Base-by-base conservation (phyloP, 2,888 invertebrate species). In the Dryobota labecula region DNA sequence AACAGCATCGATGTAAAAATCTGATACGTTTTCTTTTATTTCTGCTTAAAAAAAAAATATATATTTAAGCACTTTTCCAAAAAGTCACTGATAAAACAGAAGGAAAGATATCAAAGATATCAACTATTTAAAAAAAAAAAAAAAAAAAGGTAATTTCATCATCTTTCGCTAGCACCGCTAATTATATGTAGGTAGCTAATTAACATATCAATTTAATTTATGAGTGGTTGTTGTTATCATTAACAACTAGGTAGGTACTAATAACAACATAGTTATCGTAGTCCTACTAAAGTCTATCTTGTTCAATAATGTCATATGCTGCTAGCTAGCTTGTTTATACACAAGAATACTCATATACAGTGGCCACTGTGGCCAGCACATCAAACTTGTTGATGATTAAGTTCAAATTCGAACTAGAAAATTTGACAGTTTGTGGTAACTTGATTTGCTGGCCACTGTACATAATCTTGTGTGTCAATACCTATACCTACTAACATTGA, bases 401-500 rank as follows among this genome's bases (percentile, higher is more conserved):
- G n/a, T n/a, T n/a, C n/a, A n/a, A n/a, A n/a, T n/a, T n/a, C n/a
- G n/a, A n/a, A n/a, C n/a, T n/a, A n/a, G n/a, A n/a, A n/a, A n/a
- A n/a, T n/a, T n/a, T n/a, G n/a, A n/a, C n/a, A n/a, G n/a, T n/a
- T n/a, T n/a, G n/a, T n/a, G n/a, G n/a, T n/a, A n/a, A n/a, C n/a
- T n/a, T n/a, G n/a, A n/a, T n/a, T n/a, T n/a, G n/a, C n/a, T n/a
- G n/a, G n/a, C n/a, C n/a, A n/a, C n/a, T n/a, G n/a, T n/a, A n/a
- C n/a, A n/a, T n/a, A n/a, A n/a, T n/a, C n/a, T n/a, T n/a, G n/a
- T n/a, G n/a, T n/a, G n/a, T n/a, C n/a, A n/a, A n/a, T n/a, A n/a
- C n/a, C n/a, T n/a, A n/a, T n/a, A n/a, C n/a, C n/a, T n/a, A 43
- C 8, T 43, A 76, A 45, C 2, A 49, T 43, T 63, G 78, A 66